phyloP scores from a whole-genome alignment of 2,797 vertebrate genomes.

The Acanthiza pusilla region DNA sequence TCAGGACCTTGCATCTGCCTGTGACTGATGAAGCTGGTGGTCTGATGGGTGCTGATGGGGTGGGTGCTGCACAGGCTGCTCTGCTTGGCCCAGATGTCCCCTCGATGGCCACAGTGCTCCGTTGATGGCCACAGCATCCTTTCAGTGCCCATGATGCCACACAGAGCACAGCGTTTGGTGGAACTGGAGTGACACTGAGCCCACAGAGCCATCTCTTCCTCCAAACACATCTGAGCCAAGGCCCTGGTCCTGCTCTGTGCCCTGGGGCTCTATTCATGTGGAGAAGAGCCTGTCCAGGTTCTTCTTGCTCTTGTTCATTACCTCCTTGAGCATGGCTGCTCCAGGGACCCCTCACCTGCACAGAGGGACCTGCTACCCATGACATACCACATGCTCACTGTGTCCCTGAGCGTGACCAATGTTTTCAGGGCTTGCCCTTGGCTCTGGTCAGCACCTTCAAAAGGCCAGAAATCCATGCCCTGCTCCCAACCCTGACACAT shows the following conservation, averaged over 20 bases:
- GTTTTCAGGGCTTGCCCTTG: too few species aligned
- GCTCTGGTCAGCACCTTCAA: neutral
- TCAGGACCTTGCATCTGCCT: accelerated
- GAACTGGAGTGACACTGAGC: neutral
- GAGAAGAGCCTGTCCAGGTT: neutral
- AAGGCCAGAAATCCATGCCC: neutral
- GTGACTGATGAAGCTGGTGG: neutral
- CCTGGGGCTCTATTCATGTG: neutral
- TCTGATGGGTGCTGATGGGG: neutral
- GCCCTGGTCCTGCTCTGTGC: neutral
- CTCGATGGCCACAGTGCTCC: neutral
- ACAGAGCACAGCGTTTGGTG: neutral
- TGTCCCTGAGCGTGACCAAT: accelerated
- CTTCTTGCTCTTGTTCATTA: neutral
- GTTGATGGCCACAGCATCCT: neutral
- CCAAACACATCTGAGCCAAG: neutral
- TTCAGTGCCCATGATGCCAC: accelerated
- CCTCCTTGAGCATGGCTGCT: neutral
- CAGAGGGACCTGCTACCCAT: neutral
- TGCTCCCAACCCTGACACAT: neutral
- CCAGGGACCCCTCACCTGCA: accelerated
- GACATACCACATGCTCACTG: accelerated
- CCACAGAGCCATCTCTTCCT: neutral
- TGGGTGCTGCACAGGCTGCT: neutral
- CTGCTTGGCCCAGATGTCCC: neutral